These are phyloP conservation scores for Drosophila pseudotakahashii DNA, from an alignment of 2,888 invertebrate genomes.

Conservation along the genomic window DNA sequence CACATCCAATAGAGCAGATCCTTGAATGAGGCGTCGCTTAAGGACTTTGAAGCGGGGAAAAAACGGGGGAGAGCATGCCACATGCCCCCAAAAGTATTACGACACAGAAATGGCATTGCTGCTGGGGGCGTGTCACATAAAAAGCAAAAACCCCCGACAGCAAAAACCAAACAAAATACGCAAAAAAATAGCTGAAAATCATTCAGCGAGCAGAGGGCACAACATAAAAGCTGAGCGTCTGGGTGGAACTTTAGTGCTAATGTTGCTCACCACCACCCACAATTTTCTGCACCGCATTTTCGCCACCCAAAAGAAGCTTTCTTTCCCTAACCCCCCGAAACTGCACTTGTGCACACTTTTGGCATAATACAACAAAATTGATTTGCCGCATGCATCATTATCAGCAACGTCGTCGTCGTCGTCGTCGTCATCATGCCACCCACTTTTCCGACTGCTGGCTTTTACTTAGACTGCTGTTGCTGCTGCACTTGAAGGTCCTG, in stretches of 20 bases:
- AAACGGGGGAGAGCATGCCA: slow-evolving; percentile 42
- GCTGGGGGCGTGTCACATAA: slow-evolving; percentile 45
- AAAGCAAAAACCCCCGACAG: slow-evolving; percentile 13
- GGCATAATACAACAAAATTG: slow-evolving; percentile 81
- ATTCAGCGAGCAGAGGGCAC: slow-evolving; percentile 54
- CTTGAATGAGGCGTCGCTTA: slow-evolving; percentile 21
- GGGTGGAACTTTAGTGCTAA: slow-evolving; percentile 54
- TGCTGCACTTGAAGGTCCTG: slow-evolving; percentile 45
- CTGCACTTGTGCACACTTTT: slow-evolving; percentile 58
- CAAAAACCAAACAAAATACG: slow-evolving; percentile 26
- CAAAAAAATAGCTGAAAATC: slow-evolving; percentile 60
- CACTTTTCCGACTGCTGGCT: slow-evolving; percentile 39
- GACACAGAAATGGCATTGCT: slow-evolving; percentile 53
- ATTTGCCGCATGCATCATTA: slow-evolving; percentile 81
- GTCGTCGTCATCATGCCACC: slow-evolving; percentile 22
- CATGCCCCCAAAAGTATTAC: slow-evolving; percentile 64
- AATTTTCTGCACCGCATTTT: slow-evolving; percentile 14
- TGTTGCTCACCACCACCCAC: slow-evolving; percentile 6
- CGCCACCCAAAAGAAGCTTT: slow-evolving; percentile 10
- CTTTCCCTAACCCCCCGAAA: background rate
- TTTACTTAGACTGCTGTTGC: slow-evolving; percentile 49
- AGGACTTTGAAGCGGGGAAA: slow-evolving; percentile 14
- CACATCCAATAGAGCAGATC: slow-evolving; percentile 38
- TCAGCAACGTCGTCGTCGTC: slow-evolving; percentile 54
- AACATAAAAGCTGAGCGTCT: slow-evolving; percentile 67